Percentiles rank a stretch among this genome's conserved stretches.
phyloP scores from a whole-genome alignment of 2,888 invertebrate species.

The Drosophila nigritarsus region DNA sequence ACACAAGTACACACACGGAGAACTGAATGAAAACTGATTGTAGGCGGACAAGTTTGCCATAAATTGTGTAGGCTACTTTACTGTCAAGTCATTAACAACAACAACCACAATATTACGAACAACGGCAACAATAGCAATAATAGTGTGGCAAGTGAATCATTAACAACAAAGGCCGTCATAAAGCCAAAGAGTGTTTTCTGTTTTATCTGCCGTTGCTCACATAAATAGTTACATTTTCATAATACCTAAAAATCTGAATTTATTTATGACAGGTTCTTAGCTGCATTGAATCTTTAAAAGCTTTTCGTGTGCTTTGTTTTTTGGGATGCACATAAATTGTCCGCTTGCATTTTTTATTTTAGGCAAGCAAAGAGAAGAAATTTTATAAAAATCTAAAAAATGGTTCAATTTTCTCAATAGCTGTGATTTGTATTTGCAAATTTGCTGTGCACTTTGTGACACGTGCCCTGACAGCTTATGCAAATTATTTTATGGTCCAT shows the following conservation, averaged over 20 bases:
- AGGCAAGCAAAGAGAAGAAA: not conserved
- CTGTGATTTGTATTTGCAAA: constrained; percentile 4
- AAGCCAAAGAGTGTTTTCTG: constrained; percentile 33
- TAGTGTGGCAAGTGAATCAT: constrained; percentile 65
- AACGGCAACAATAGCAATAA: constrained; percentile 36
- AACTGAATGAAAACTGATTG: constrained; percentile 71
- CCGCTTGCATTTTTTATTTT: not conserved
- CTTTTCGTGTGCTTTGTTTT: not conserved
- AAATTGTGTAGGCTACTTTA: constrained; percentile 79
- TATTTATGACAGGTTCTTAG: not conserved
- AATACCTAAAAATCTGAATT: constrained; percentile 4
- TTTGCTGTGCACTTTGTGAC: constrained; percentile 32
- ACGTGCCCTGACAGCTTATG: constrained; percentile 54
- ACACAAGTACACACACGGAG: constrained; percentile 12
- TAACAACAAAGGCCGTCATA: constrained; percentile 60
- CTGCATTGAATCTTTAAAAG: not conserved
- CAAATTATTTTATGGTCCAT: constrained; percentile 57
- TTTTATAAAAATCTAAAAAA: constrained; percentile 1
- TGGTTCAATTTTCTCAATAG: constrained; percentile 4
- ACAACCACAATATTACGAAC: constrained; percentile 32
- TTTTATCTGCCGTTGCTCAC: constrained; percentile 30
- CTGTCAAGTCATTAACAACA: constrained; percentile 76
- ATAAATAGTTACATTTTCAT: constrained; percentile 1
- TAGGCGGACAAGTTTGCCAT: constrained; percentile 79
- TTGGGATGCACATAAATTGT: not conserved